Evolutionary conservation across 2,113 vertebrate species (phyloP).

Genomic region (Barbus barbus): DNA sequence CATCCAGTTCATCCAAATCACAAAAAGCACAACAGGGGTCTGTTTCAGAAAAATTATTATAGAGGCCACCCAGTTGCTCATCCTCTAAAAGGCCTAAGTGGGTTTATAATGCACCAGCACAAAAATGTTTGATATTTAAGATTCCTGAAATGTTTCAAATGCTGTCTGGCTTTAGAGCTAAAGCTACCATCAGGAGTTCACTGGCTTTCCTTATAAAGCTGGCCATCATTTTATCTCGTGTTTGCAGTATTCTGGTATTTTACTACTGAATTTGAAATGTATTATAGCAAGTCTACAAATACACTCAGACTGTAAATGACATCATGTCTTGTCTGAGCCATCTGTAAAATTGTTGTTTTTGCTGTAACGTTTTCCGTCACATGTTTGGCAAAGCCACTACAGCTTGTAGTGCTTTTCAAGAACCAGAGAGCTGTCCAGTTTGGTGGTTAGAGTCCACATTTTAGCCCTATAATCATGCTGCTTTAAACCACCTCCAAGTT

Average conservation of each 20-base stretch:
- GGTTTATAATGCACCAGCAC: not conserved
- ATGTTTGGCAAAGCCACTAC: not conserved
- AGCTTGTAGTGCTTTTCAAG: not conserved
- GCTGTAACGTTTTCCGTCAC: not conserved
- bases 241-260: not conserved
- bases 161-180: not conserved
- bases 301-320: not conserved
- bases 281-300: not conserved
- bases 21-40: not conserved
- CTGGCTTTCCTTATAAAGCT: not conserved
- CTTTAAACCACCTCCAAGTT: not conserved
- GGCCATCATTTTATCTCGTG: not conserved
- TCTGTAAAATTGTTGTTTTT: not conserved
- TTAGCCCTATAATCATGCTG: not conserved
- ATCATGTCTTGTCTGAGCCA: not conserved
- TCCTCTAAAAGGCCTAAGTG: not conserved
- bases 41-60: not conserved
- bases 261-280: not conserved
- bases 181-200: too few species aligned
- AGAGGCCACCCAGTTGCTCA: constrained; percentile 3
- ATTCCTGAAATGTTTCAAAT: constrained; percentile 8
- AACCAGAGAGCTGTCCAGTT: not conserved
- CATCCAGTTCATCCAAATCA: constrained; percentile 6
- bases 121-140: not conserved
- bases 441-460: not conserved